Conservation (phyloP, 2,797 vertebrate genomes). For the Euphonia xanthogaster region DNA sequence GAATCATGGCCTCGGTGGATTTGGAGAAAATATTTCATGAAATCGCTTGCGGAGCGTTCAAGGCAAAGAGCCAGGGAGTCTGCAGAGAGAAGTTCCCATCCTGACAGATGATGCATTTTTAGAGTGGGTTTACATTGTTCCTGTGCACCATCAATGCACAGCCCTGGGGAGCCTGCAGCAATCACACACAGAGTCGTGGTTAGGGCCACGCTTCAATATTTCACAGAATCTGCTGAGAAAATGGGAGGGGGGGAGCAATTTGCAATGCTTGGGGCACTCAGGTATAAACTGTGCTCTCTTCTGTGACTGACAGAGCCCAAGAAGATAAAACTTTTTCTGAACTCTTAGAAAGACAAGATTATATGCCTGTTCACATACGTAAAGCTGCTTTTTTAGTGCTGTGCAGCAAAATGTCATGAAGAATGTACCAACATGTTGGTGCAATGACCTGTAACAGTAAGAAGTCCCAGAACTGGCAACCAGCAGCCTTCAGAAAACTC, state of each 20-base stretch:
- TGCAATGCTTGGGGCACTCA: neutral
- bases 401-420: neutral
- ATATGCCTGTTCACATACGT: neutral
- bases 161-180: neutral
- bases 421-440: neutral
- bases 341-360: neutral
- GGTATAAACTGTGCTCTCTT: neutral
- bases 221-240: neutral
- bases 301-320: conserved; percentile 14
- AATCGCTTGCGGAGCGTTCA: neutral
- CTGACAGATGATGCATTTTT: neutral
- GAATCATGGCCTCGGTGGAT: neutral
- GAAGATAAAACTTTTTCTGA: neutral
- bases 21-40: neutral
- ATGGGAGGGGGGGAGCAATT: neutral
- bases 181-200: neutral
- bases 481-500: conserved; percentile 7
- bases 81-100: neutral
- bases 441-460: neutral
- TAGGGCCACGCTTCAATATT: neutral
- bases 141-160: neutral
- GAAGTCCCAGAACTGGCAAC: neutral
- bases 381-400: neutral
- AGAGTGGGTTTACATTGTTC: neutral
- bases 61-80: neutral